Base-by-base conservation (phyloP, 2,113 vertebrate species). In the Carassius auratus region DNA sequence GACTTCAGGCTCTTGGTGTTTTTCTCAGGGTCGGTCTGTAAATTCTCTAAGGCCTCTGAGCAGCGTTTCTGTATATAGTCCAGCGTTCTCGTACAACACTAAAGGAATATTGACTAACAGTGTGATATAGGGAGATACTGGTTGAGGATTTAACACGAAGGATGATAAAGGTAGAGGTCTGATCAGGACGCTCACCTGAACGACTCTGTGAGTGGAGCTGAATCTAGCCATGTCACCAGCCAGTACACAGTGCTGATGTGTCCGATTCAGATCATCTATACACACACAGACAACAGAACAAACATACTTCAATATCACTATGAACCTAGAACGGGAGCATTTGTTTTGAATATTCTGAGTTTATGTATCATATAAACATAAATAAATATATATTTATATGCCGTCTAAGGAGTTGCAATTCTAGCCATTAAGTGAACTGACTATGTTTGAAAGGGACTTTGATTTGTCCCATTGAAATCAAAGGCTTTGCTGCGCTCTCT, bases 131-230 rank as follows among this genome's bases (percentile, higher is more conserved):
- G 1, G 2, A n/a, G 36, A 42, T 23, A 5, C 21, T 45, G 45
- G 12, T 26, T 30, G 3, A 59, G 30, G 85, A 55, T 15, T 55
- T 17, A 55, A 76, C 88, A 45, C 84, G n/a, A 12, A 30, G n/a
- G 62, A 19, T 30, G 21, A 61, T 10, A 69, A 42, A 48, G 45
- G 2, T 12, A 0, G 2, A 3, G 69, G 50, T 92, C 64, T 8
- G 62, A 42, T 74, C 42, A 17, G 8, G 7, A 17, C 61, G 30
- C 96, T 96, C 93, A 99, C 98, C 94, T 99, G 97, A 52, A 96
- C 97, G 81, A 98, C 97, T 93, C 98, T 94, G 92, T 99, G 98
- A 9, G 98, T 99, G 12, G 97, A 98, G 93, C 97, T 98, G 93
- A 98, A 99, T 10, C 97, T 96, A 86, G 97, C 95, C 0, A 92